Evolutionary conservation across 2,113 vertebrate genomes (phyloP).

Genomic region (Egretta garzetta): DNA sequence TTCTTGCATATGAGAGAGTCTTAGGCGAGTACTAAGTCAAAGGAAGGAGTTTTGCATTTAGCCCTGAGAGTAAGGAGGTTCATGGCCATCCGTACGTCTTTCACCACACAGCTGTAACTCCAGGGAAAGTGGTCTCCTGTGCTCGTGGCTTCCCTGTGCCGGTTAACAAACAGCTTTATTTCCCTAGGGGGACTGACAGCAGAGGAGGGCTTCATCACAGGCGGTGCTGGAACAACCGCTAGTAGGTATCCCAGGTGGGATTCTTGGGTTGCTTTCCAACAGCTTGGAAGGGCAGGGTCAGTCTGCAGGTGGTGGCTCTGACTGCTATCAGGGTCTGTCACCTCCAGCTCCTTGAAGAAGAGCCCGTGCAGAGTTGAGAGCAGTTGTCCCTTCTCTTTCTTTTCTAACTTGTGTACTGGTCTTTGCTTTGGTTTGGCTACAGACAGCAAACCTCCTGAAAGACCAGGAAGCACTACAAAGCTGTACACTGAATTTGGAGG

Average conservation of each 20-base stretch:
- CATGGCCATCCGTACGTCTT: accelerated
- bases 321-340: background rate
- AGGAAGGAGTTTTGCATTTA: background rate
- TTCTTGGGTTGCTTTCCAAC: background rate
- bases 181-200: background rate
- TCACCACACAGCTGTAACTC: accelerated
- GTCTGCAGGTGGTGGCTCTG: background rate
- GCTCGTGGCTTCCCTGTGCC: accelerated
- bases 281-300: background rate
- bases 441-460: background rate
- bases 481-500: background rate
- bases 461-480: background rate
- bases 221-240: accelerated
- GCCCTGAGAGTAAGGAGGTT: background rate
- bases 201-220: background rate
- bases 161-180: background rate
- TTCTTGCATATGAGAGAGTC: background rate
- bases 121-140: background rate
- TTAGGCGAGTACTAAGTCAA: background rate
- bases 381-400: background rate
- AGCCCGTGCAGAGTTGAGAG: background rate
- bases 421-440: background rate
- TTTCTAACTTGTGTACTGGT: background rate
- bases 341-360: background rate
- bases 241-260: background rate